Base-by-base conservation (phyloP, 1,140 invertebrate species). In the Steinernema feltiae region DNA sequence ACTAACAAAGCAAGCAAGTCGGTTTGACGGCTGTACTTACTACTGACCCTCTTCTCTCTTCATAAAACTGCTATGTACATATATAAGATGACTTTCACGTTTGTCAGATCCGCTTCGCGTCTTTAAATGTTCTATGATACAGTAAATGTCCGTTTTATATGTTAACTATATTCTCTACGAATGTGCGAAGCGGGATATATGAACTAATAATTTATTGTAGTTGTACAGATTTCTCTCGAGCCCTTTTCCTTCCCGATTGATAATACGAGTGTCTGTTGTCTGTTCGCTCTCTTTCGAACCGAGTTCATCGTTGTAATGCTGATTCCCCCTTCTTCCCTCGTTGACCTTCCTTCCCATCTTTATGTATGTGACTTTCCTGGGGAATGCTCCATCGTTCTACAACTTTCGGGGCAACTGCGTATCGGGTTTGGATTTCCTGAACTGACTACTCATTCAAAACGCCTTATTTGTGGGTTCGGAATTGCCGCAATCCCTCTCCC, bases 141-240 rank as follows among this genome's bases (percentile, higher is more conserved):
- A 3, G 18, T 41, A 41, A 41, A 18, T 21, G 24, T 17, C 15
- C 53, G 12, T 17, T 17, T 3, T 27, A 15, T 17, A 63, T 3
- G 2, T 27, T 17, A 63, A 15, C 53, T 21, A 63, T 7, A 63
- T 63, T 12, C 24, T 27, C 24, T 63, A 21, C 24, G 53, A 63
- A 63, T 15, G 15, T 63, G 53, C 24, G 53, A 63, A 63, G 53
- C 53, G 53, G 53, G 53, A 27, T 18, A 12, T 63, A 15, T 27
- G 7, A 63, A 27, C 12, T 63, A 63, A 63, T 63, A 63, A 63
- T 63, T 63, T 63, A 63, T 63, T 63, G 53, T 63, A 63, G 35
- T 18, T 63, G 53, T 63, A 63, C 53, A 63, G 53, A 63, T 63
- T 63, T 63, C 53, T 63, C 53, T 7, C 24, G 53, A 63, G 24